Percentiles rank a stretch among this genome's conserved stretches.
Evolutionary conservation across 2,113 vertebrate species (phyloP).

Genomic region (Pachyramphus minor): DNA sequence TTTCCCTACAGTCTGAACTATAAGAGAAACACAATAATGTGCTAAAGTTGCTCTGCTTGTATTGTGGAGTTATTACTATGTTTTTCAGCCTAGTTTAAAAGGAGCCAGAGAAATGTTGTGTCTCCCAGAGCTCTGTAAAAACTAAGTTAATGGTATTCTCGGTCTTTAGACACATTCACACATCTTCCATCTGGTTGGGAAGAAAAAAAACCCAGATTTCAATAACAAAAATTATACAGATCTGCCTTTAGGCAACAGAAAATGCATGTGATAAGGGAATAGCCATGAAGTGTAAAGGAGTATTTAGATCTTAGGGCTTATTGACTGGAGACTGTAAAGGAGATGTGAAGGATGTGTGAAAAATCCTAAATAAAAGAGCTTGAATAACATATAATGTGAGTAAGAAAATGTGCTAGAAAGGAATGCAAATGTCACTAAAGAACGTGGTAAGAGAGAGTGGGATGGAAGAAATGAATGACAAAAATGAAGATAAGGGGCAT

Average conservation of each 20-base stretch:
- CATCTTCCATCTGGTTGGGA: slow-evolving; percentile 58
- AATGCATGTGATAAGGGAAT: slow-evolving; percentile 66
- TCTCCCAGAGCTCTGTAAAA: slow-evolving; percentile 40
- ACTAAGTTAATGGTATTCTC: slow-evolving; percentile 61
- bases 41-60: slow-evolving; percentile 38
- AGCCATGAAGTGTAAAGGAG: slow-evolving; percentile 61
- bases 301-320: slow-evolving; percentile 59
- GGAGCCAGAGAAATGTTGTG: slow-evolving; percentile 24
- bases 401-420: slow-evolving; percentile 59
- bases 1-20: background rate
- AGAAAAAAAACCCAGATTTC: slow-evolving; percentile 37
- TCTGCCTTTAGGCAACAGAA: slow-evolving; percentile 68
- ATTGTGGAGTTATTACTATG: slow-evolving; percentile 19
- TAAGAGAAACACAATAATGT: slow-evolving; percentile 8
- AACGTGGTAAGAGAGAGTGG: background rate
- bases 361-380: slow-evolving; percentile 65
- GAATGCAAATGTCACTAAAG: slow-evolving; percentile 44
- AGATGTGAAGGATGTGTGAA: slow-evolving; percentile 69
- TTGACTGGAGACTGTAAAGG: slow-evolving; percentile 64
- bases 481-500: slow-evolving; percentile 15
- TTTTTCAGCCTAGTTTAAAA: slow-evolving; percentile 36
- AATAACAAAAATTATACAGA: slow-evolving; percentile 65
- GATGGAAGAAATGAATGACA: background rate
- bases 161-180: slow-evolving; percentile 71
- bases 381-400: slow-evolving; percentile 27